Evolutionary conservation across 2,113 vertebrate genomes (phyloP).

Genomic region (Raja brachyura): DNA sequence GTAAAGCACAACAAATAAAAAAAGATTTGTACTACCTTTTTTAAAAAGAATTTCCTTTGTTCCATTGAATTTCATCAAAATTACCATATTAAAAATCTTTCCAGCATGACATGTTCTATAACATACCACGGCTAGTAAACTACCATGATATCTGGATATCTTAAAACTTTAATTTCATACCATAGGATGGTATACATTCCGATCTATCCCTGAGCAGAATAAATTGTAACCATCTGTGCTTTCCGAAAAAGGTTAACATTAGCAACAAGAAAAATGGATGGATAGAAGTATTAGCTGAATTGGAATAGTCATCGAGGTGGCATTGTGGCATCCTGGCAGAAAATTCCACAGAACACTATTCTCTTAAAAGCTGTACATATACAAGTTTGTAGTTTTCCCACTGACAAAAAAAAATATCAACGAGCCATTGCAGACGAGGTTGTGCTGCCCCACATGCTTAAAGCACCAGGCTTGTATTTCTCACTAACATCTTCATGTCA

Average conservation of each 20-base stretch:
- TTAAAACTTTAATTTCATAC: not conserved
- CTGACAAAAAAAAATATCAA: not conserved
- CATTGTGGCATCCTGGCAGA: no score
- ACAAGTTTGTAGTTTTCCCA: not conserved
- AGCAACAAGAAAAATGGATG: not conserved
- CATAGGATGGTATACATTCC: not conserved
- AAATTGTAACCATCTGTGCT: not conserved
- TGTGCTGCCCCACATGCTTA: not conserved
- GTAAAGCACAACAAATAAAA: not conserved
- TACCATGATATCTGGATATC: not conserved
- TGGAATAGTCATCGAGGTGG: not conserved
- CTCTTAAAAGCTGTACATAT: not conserved
- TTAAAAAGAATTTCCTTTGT: no score
- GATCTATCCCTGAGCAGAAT: not conserved
- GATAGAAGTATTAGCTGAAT: not conserved
- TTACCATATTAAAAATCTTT: not conserved
- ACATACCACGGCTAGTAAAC: not conserved
- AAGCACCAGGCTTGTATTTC: not conserved
- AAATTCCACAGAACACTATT: not conserved
- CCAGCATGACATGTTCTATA: not conserved
- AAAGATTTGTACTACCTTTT: not conserved
- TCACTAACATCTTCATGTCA: not conserved
- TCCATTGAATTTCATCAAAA: not conserved
- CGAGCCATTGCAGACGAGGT: no score
- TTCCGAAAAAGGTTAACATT: not conserved